phyloP scores from a whole-genome alignment of 2,113 vertebrate genomes.

The Oreocharis arfaki region DNA sequence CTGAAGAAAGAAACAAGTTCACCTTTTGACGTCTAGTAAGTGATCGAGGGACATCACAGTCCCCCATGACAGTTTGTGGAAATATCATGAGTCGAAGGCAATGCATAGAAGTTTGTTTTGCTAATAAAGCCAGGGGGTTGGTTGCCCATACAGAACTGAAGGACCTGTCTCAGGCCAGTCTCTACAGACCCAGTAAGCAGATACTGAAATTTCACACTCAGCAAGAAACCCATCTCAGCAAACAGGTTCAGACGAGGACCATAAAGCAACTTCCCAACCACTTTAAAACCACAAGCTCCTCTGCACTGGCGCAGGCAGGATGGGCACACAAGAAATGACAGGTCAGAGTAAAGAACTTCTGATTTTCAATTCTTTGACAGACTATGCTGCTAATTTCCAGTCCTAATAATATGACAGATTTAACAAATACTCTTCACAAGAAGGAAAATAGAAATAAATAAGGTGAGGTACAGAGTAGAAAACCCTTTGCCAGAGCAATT shows the following conservation, averaged over 20 bases:
- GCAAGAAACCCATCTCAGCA: neutral
- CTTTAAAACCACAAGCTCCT: neutral
- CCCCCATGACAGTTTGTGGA: neutral
- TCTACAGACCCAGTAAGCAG: neutral
- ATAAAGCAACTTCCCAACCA: neutral
- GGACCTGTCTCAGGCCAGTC: neutral
- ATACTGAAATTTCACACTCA: neutral
- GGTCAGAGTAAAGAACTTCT: neutral
- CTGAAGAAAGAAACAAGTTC: neutral
- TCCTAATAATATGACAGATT: neutral
- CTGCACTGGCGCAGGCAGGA: fast-evolving
- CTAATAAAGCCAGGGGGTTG: neutral
- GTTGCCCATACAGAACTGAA: neutral
- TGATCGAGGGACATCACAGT: neutral
- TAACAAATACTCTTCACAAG: neutral
- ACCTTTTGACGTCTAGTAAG: neutral
- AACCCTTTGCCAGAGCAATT: neutral
- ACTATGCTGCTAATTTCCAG: neutral
- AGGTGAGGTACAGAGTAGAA: neutral
- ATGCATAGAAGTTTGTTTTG: neutral
- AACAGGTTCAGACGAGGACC: neutral
- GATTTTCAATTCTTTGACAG: neutral
- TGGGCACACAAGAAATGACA: neutral
- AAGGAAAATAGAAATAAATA: neutral
- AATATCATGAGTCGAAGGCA: neutral